Evolutionary conservation across 2,888 invertebrate genomes (phyloP).

Genomic region (Agriopis leucophaearia): DNA sequence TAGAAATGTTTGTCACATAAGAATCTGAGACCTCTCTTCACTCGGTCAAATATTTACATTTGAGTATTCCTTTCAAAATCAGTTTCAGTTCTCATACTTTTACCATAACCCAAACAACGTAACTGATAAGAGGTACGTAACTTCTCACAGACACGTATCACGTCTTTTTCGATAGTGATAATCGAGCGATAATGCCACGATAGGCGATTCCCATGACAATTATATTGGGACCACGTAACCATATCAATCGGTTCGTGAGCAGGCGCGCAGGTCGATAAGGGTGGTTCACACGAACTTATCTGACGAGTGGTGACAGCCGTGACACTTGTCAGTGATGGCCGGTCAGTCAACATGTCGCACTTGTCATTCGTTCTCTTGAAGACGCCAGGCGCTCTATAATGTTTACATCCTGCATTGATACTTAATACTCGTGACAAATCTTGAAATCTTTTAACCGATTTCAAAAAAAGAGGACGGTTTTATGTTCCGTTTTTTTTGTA

Average conservation of each 20-base stretch:
- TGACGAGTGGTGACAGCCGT: slow-evolving; percentile 52
- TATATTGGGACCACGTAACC: slow-evolving; percentile 48
- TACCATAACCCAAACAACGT: slow-evolving; percentile 24
- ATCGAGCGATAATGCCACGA: slow-evolving; percentile 38
- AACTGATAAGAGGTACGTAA: slow-evolving; percentile 37
- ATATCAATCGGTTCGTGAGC: slow-evolving; percentile 42
- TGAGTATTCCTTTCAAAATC: slow-evolving; percentile 17
- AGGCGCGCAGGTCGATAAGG: slow-evolving; percentile 64
- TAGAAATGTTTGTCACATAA: too few species aligned
- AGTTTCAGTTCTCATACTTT: slow-evolving; percentile 28
- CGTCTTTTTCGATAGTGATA: slow-evolving; percentile 35
- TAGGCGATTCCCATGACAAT: slow-evolving; percentile 50
- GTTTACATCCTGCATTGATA: slow-evolving; percentile 9
- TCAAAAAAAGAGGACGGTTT: too few species aligned
- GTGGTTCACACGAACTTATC: slow-evolving; percentile 72
- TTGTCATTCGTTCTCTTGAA: slow-evolving; percentile 28
- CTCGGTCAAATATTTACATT: slow-evolving; percentile 19
- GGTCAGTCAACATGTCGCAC: slow-evolving; percentile 61
- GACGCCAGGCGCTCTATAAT: slow-evolving; percentile 9
- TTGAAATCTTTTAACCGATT: too few species aligned
- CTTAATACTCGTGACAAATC: too few species aligned
- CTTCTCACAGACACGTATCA: slow-evolving; percentile 39
- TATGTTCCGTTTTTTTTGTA: too few species aligned
- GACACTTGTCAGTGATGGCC: slow-evolving; percentile 60
- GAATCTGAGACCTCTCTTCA: too few species aligned